Evolutionary conservation across 2,113 vertebrate species (phyloP).

Genomic region (Mobula hypostoma): DNA sequence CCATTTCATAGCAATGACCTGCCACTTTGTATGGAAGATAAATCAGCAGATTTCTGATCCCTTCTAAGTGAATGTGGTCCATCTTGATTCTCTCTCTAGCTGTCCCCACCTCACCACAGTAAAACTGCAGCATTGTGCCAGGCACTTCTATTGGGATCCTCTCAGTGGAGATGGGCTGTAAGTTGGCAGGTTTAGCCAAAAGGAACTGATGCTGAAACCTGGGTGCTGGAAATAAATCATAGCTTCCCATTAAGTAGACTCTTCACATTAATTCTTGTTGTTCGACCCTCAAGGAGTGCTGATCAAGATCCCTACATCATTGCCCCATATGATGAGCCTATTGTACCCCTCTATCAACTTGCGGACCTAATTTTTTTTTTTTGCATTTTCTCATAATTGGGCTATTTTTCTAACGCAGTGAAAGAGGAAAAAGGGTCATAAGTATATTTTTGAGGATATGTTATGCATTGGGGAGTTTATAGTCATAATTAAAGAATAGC

Average conservation of each 20-base stretch:
- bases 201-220: not conserved
- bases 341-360: not conserved
- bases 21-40: not conserved
- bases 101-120: not conserved
- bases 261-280: not conserved
- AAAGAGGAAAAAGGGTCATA: not conserved
- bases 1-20: not conserved
- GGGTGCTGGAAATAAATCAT: not conserved
- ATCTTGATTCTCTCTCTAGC: not conserved
- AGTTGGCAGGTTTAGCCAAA: not conserved
- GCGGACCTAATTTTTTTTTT: not conserved
- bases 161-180: not conserved
- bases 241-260: not conserved
- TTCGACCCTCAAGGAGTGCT: not conserved
- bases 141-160: not conserved
- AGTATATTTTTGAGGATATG: not conserved
- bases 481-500: not conserved
- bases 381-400: not conserved
- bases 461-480: not conserved
- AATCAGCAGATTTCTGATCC: not conserved
- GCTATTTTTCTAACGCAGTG: not conserved
- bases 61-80: not conserved
- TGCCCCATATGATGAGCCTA: not conserved
- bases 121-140: not conserved
- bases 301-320: not conserved